Conservation (phyloP, 2,797 vertebrate genomes). For the Glyptemys insculpta region DNA sequence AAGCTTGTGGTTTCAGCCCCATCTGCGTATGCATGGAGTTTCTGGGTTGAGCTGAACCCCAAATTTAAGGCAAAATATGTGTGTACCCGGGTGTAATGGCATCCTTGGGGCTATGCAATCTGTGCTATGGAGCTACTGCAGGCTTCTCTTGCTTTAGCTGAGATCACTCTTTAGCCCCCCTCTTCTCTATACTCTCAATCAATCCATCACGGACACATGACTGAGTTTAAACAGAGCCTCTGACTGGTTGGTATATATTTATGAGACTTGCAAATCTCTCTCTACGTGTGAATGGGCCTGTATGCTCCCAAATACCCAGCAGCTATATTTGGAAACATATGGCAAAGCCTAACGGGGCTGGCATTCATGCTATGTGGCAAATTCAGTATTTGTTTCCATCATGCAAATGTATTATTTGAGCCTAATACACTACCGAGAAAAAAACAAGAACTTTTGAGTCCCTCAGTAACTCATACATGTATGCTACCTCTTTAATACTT, state of each 20-base stretch:
- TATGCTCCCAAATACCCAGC: not conserved
- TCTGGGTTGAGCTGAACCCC: not conserved
- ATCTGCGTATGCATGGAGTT: not conserved
- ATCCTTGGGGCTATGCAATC: not conserved
- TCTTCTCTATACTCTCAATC: not conserved
- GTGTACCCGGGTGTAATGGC: not conserved
- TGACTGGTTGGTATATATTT: not conserved
- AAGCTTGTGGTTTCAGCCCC: constrained; percentile 36
- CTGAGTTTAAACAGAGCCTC: not conserved
- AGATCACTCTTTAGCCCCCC: not conserved
- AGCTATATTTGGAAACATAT: not conserved
- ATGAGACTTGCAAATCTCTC: not conserved
- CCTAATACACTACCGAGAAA: not conserved
- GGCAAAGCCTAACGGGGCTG: not conserved
- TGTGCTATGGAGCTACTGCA: not conserved
- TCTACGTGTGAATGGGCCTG: not conserved
- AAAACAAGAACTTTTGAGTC: not conserved
- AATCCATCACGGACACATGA: not conserved
- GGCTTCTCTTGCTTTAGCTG: not conserved
- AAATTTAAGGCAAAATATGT: not conserved
- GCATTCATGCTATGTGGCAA: not conserved
- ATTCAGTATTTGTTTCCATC: not conserved
- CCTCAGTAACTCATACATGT: not conserved
- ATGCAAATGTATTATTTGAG: not conserved
- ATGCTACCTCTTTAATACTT: not conserved